Base-by-base conservation (phyloP, 2,888 invertebrate species). In the Archips crataeganus region DNA sequence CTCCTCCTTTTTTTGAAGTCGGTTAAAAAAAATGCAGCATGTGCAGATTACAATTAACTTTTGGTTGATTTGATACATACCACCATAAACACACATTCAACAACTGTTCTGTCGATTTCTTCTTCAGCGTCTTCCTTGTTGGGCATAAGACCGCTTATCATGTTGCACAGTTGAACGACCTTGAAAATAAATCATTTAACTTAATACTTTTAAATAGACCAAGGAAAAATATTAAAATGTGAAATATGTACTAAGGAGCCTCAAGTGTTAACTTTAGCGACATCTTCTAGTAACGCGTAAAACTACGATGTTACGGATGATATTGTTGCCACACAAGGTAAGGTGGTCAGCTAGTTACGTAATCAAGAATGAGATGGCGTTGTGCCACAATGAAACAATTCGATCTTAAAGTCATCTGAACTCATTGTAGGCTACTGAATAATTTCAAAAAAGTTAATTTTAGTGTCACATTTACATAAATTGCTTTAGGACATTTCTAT, bases 111-210 rank as follows among this genome's bases (percentile, higher is more conserved):
- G 70, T 95, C 95, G 5, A 93, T 82, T 78, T 88, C 93, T 77
- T 93, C 94, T 47, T 94, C 92, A 10, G 89, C 87, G 70, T 94
- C 92, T 1, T 95, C 94, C n/a, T 81, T 87, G 84, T 95, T 93
- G 0, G 96, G 95, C 82, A 96, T 90, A 39, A 98, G 92, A 0
- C 97, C 96, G 80, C 98, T 97, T 72, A 98, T 96, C 93, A 98
- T 96, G 81, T 95, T 95, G 84, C 98, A 97, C 23, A 99, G 93
- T 87, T 99, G 99, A 2, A 96, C 96, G 3, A 98, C 96, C 97
- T 97, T 81, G 23, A 54, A 11, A 77, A 67, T 47, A 70, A 61
- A 69, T 36, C 0, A 36, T 47, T 60, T 45, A 4, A 39, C 15
- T 32, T 32, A 54, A 23, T 23, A 23, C 23, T 23, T 23, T 54